phyloP scores from a whole-genome alignment of 2,888 invertebrate genomes.

The Pandemis cinnamomeana region DNA sequence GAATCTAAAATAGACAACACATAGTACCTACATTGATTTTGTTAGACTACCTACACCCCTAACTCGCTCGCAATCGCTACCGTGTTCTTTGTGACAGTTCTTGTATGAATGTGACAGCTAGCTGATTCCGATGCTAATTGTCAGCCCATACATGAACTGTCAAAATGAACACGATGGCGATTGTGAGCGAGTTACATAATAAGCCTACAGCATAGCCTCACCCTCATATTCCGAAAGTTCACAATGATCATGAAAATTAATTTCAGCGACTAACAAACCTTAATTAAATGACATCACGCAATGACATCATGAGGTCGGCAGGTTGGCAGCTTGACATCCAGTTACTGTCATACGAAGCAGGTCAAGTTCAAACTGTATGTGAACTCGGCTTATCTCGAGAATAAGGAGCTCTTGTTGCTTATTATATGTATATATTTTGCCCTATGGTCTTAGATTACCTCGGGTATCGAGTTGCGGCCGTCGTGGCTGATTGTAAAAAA shows the following conservation, averaged over 20 bases:
- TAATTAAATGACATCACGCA: slow-evolving; percentile 24
- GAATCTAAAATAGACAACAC: too few species aligned
- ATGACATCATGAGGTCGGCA: slow-evolving; percentile 52
- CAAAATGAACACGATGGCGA: too few species aligned
- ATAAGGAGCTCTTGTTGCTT: slow-evolving; percentile 16
- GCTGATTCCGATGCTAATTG: too few species aligned
- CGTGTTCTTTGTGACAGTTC: too few species aligned
- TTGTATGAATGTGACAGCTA: too few species aligned
- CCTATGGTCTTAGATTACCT: not conserved
- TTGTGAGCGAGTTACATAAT: too few species aligned
- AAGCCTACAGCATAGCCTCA: not conserved
- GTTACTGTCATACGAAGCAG: slow-evolving; percentile 42
- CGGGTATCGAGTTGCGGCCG: not conserved
- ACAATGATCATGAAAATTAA: slow-evolving; percentile 14
- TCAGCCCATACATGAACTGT: too few species aligned
- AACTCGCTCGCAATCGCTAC: too few species aligned
- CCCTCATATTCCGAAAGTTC: not conserved
- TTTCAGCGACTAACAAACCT: slow-evolving; percentile 21
- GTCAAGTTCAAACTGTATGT: slow-evolving; percentile 50
- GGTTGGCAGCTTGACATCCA: slow-evolving; percentile 45
- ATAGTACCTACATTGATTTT: too few species aligned
- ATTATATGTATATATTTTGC: not conserved
- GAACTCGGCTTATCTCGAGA: slow-evolving; percentile 44
- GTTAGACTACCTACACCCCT: too few species aligned
- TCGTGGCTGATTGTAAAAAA: not conserved